Evolutionary conservation across 2,797 vertebrate species (phyloP), one percentile per base, ranked within the genome.

Genomic region (Hozukius guyotensis): DNA sequence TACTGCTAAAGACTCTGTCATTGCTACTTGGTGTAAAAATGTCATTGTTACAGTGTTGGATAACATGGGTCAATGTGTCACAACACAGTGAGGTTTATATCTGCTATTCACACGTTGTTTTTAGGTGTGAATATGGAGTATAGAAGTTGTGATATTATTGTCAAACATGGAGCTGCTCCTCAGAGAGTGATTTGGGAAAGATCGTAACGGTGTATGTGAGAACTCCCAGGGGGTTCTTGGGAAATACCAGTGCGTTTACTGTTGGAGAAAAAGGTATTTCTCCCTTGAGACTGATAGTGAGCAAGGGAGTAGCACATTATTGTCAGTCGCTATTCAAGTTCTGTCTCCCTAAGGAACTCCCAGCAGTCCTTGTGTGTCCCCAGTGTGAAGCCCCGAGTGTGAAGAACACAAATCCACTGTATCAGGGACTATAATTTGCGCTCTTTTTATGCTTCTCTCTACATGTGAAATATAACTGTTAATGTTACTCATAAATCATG

Each of bases 211-310:
- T 72, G 8, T 69, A 27, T 11, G 53, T 62, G 24, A 53, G 36
- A 75, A 69, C 65, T 64, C 55, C 60, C 56, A 32, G 20, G 36
- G 63, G 22, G 31, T 83, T 78, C 57, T 67, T 42, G 7, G 18
- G 31, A 65, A 81, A 77, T 72, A 59, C 9, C 11, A 18, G 13
- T 16, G 53, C 27, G 42, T 38, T 80, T 59, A 63, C 68, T 72
- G 61, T 46, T 63, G 22, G 14, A 81, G 53, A 73, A 71, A 71
- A 71, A 70, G 67, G 38, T 65, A 49, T 64, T 68, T 57, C 32
- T 5, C 70, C 36, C 46, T 49, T 0, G 31, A 71, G 68, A 66
- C 20, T 14, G 55, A 59, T 8, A 46, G 27, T 62, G 36, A 22
- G 53, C 31, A 16, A 67, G 66, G 67, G 57, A 68, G 42, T 18